phyloP scores from a whole-genome alignment of 1,140 invertebrate genomes.

The Brachionus sp. region DNA sequence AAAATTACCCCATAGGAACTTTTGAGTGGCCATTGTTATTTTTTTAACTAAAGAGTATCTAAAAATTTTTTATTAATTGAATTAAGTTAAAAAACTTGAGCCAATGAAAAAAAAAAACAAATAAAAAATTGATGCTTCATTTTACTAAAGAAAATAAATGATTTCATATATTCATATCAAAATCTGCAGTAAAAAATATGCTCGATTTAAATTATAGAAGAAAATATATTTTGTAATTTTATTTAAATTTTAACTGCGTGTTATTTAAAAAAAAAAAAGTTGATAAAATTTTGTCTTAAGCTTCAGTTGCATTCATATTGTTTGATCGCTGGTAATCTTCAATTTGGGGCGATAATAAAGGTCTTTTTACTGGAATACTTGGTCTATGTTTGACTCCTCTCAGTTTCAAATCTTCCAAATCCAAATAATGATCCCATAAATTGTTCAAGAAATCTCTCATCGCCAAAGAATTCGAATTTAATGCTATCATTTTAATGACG shows the following conservation, averaged over 20 bases:
- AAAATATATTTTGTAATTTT: neutral
- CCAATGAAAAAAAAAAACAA: neutral
- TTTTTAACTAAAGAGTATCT: neutral
- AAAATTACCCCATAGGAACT: conserved; percentile 28
- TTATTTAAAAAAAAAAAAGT: neutral
- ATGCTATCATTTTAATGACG: conserved; percentile 2
- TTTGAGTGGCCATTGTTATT: conserved; percentile 16
- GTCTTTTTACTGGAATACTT: neutral
- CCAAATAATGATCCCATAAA: conserved; percentile 37
- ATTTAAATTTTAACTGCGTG: conserved; percentile 1
- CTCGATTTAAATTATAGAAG: neutral
- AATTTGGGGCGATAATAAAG: neutral
- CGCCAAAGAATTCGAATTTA: conserved; percentile 28
- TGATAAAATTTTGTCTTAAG: neutral
- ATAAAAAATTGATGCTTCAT: neutral
- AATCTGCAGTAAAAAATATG: neutral
- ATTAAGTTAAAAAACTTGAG: neutral
- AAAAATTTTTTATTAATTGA: no score
- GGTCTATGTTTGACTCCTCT: neutral
- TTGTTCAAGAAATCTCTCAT: conserved; percentile 45
- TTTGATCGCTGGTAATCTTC: neutral
- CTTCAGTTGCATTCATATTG: neutral
- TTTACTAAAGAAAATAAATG: neutral
- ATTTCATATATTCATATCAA: neutral
- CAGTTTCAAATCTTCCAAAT: conserved; percentile 29